These are phyloP conservation scores for Lasioglossum vierecki DNA, from an alignment of 2,888 invertebrate species.

Conservation along the genomic window DNA sequence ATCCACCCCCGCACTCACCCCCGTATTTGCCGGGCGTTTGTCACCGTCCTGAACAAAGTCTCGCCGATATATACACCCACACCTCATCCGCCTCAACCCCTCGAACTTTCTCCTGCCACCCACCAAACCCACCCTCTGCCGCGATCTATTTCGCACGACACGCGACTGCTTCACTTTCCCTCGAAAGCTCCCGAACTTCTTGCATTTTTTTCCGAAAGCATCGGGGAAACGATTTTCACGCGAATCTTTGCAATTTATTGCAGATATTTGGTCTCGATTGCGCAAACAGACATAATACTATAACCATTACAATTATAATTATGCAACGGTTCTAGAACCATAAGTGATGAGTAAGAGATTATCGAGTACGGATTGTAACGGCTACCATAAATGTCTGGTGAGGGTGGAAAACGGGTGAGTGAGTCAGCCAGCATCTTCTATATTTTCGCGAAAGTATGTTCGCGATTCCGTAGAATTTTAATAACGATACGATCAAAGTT, in stretches of 20 bases:
- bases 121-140: neutral
- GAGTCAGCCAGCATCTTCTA: neutral
- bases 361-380: neutral
- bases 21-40: conserved; percentile 68
- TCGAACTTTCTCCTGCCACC: conserved; percentile 14
- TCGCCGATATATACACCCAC: conserved; percentile 25
- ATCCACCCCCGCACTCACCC: conserved; percentile 51
- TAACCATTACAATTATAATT: too few species aligned
- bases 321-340: too few species aligned
- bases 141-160: conserved; percentile 26
- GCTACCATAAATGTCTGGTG: neutral
- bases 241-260: neutral
- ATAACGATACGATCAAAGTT: conserved; percentile 65
- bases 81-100: neutral
- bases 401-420: neutral
- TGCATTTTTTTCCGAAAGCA: neutral
- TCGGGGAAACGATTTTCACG: neutral
- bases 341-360: too few species aligned
- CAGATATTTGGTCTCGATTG: neutral
- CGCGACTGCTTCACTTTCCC: neutral
- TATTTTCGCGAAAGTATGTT: neutral
- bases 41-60: conserved; percentile 71
- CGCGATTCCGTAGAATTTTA: conserved; percentile 37
- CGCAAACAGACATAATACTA: too few species aligned
- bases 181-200: neutral